Conservation (phyloP, 1,140 invertebrate genomes). For the Maniola jurtina region DNA sequence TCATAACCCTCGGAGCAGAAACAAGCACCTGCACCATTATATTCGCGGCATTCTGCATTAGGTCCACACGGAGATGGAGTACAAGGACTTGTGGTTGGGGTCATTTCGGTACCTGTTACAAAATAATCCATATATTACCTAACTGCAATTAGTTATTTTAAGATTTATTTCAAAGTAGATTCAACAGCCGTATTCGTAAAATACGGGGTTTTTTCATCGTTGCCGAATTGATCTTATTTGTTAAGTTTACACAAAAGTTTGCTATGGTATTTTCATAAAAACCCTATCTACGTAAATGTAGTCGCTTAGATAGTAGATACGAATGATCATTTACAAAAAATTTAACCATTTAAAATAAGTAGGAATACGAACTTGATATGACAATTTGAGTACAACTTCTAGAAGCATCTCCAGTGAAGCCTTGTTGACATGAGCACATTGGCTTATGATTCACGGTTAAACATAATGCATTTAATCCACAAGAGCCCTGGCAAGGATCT, state of each 20-base stretch:
- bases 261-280: no score
- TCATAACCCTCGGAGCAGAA: slow-evolving; percentile 84
- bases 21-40: slow-evolving; percentile 83
- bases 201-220: no score
- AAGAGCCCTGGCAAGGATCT: slow-evolving; percentile 85
- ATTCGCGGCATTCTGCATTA: slow-evolving; percentile 84
- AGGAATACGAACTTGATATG: slow-evolving; percentile 53
- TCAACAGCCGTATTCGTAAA: no score
- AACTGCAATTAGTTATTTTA: no score
- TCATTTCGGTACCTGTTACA: slow-evolving; percentile 65
- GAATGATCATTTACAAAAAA: no score
- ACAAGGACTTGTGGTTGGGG: slow-evolving; percentile 80
- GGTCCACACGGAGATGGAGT: slow-evolving; percentile 85
- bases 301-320: no score
- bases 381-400: slow-evolving; percentile 62
- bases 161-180: no score
- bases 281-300: no score
- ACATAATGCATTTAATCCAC: slow-evolving; percentile 84
- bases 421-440: slow-evolving; percentile 79
- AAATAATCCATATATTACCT: slow-evolving; percentile 28
- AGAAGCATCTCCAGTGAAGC: slow-evolving; percentile 77
- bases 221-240: no score
- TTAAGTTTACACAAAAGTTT: no score
- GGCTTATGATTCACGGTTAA: slow-evolving; percentile 82
- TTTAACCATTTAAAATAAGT: slow-evolving; percentile 1